Conservation (phyloP, 2,888 invertebrate species). For the Xylota sylvarum region DNA sequence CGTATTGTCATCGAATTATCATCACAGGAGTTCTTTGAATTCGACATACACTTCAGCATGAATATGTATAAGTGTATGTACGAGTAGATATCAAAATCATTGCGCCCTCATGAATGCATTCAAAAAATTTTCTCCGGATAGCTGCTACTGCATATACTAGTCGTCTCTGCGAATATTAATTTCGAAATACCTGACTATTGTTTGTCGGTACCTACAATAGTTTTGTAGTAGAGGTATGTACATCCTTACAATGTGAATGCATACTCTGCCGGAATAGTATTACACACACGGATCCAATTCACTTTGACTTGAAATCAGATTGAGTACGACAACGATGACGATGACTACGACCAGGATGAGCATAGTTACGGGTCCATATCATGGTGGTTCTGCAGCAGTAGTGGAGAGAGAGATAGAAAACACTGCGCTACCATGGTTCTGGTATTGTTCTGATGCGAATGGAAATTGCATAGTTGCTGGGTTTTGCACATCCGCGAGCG, state of each 20-base stretch:
- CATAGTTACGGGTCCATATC: conserved; percentile 57
- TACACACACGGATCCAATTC: conserved; percentile 71
- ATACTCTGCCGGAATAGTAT: conserved; percentile 25
- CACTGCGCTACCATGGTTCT: conserved; percentile 22
- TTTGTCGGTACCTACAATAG: conserved; percentile 13
- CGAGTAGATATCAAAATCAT: conserved; percentile 38
- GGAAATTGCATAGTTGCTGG: conserved; percentile 72
- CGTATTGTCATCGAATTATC: conserved; percentile 73
- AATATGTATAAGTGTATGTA: not conserved
- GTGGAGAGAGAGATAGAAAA: not conserved
- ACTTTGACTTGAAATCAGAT: conserved; percentile 69
- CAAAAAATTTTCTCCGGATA: conserved; percentile 38
- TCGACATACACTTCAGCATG: not conserved
- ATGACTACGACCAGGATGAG: conserved; percentile 34
- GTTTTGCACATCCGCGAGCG: conserved; percentile 67
- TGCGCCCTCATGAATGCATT: conserved; percentile 54
- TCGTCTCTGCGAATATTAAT: conserved; percentile 67
- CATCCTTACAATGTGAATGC: conserved; percentile 52
- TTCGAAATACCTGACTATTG: conserved; percentile 65
- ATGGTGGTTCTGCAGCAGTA: conserved; percentile 31
- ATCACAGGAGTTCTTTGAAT: conserved; percentile 43
- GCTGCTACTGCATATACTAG: not conserved
- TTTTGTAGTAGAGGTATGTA: not conserved
- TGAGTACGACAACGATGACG: conserved; percentile 56
- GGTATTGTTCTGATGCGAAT: conserved; percentile 68